phyloP scores from a whole-genome alignment of 2,888 invertebrate genomes.

The Tortricodes alternella region DNA sequence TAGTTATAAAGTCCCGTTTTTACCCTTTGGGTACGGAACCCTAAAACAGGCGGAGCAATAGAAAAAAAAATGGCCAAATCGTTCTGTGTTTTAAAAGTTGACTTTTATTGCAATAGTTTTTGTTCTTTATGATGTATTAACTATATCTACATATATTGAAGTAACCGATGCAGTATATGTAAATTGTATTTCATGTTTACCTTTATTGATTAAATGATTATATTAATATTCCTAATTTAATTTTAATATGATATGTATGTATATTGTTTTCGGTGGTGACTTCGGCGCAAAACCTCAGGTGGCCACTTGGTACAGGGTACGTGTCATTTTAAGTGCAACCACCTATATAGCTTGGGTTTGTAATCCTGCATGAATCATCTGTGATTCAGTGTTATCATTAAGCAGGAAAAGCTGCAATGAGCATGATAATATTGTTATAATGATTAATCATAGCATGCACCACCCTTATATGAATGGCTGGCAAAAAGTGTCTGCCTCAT shows the following conservation, averaged over 20 bases:
- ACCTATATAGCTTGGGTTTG: slow-evolving; percentile 36
- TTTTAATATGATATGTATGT: slow-evolving; percentile 58
- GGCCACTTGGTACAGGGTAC: slow-evolving; percentile 96
- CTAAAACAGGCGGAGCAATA: too few relatives aligned
- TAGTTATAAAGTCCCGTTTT: too few relatives aligned
- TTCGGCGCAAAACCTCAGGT: slow-evolving; percentile 84
- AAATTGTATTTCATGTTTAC: too few relatives aligned
- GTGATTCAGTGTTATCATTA: slow-evolving; percentile 24
- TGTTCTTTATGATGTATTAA: too few relatives aligned
- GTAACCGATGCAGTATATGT: too few relatives aligned
- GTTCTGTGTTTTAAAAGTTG: too few relatives aligned
- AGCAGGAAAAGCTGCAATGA: slow-evolving; percentile 21
- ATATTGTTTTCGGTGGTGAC: slow-evolving; percentile 81
- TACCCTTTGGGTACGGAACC: too few relatives aligned
- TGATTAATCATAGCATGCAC: slow-evolving; percentile 45
- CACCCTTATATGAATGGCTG: slow-evolving; percentile 39
- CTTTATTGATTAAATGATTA: too few relatives aligned
- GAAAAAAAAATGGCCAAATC: too few relatives aligned
- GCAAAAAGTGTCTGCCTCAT: slow-evolving; percentile 1
- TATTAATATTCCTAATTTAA: slow-evolving; percentile 7
- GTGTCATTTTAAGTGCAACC: slow-evolving; percentile 72
- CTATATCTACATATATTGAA: too few relatives aligned
- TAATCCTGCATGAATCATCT: slow-evolving; percentile 50
- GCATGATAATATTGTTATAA: slow-evolving; percentile 46
- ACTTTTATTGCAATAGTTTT: too few relatives aligned